A percentile compares a stretch with the other conserved stretches of the same genome.
These are phyloP conservation scores for Tyto alba DNA, from an alignment of 2,113 vertebrate species.

Conservation along the genomic window DNA sequence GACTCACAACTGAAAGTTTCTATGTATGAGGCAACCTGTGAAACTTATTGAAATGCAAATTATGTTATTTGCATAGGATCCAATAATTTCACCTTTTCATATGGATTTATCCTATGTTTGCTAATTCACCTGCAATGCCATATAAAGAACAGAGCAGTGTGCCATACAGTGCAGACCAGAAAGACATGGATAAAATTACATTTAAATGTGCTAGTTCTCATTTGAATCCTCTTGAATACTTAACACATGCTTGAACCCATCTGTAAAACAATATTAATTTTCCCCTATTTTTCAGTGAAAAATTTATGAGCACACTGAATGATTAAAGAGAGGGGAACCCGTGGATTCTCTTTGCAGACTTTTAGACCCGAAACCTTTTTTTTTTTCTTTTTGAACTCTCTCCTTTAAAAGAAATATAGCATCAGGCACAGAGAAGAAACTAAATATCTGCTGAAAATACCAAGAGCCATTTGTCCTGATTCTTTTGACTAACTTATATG, in stretches of 20 bases:
- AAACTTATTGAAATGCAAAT: background rate
- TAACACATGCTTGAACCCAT: background rate
- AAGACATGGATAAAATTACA: background rate
- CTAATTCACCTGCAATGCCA: background rate
- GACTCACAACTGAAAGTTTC: background rate
- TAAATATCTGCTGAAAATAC: slow-evolving; percentile 1
- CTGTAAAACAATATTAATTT: slow-evolving; percentile 1
- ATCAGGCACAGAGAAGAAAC: background rate
- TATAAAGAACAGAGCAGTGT: background rate
- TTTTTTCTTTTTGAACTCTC: background rate
- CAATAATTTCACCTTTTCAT: background rate
- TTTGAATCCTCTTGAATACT: slow-evolving; percentile 17
- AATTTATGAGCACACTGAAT: background rate
- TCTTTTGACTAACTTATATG: slow-evolving; percentile 33
- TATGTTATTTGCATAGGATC: background rate
- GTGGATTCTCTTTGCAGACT: background rate
- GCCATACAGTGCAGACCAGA: background rate
- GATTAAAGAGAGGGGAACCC: background rate
- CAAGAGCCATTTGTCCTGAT: background rate
- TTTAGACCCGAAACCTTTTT: background rate
- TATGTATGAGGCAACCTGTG: background rate
- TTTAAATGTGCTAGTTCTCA: background rate
- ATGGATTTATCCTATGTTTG: background rate
- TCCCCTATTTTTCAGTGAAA: background rate
- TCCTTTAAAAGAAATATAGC: background rate